Conservation (phyloP, 2,113 vertebrate genomes). For the Bucco capensis region DNA sequence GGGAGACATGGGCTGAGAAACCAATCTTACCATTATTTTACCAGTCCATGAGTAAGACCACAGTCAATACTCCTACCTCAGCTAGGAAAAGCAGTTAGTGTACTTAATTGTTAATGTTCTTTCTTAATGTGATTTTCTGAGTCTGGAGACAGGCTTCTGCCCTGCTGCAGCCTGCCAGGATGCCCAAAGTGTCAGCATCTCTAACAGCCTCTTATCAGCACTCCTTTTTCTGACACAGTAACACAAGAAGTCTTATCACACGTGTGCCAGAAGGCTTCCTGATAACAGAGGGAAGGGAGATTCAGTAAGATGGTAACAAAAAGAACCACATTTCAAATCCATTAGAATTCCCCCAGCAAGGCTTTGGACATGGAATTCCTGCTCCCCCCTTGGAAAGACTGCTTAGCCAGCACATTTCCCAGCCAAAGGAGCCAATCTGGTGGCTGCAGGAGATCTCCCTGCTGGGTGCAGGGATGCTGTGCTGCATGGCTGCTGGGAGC, state of each 20-base stretch:
- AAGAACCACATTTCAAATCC: not conserved
- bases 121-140: not conserved
- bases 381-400: not conserved
- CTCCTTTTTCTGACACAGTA: slow-evolving; percentile 12
- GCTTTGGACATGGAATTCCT: not conserved
- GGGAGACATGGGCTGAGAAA: not conserved
- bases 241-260: not conserved
- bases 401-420: not conserved
- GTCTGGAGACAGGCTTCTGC: not conserved
- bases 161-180: not conserved
- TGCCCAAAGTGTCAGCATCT: not conserved
- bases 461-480: not conserved
- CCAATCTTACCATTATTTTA: not conserved
- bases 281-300: not conserved
- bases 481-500: not conserved
- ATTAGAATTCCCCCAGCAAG: not conserved
- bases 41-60: not conserved
- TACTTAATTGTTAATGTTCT: not conserved
- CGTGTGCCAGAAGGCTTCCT: not conserved
- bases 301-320: not conserved
- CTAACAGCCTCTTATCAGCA: not conserved
- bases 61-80: not conserved
- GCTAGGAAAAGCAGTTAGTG: not conserved
- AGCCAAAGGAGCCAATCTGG: not conserved
- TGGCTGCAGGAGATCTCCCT: not conserved